A percentile compares a stretch with the other conserved stretches of the same genome.
phyloP scores from a whole-genome alignment of 2,113 vertebrate species.

The Natator depressus region DNA sequence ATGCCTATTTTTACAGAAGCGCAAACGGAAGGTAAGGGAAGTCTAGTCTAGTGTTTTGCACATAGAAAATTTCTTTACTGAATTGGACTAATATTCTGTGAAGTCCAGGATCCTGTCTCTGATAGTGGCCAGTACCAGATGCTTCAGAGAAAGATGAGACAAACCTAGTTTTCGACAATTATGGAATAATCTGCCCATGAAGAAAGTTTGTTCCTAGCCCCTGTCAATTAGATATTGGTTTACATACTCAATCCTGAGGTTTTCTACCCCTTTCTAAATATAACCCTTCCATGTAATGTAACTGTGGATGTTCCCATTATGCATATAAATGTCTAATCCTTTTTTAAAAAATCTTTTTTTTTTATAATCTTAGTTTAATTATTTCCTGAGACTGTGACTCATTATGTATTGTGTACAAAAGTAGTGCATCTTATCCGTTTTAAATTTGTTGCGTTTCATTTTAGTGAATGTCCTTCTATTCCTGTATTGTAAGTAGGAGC shows the following conservation, averaged over 20 bases:
- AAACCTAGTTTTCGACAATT: neutral
- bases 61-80: neutral
- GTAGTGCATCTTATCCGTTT: neutral
- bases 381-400: neutral
- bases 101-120: slow-evolving; percentile 3
- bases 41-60: neutral
- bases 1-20: neutral
- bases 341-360: neutral
- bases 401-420: neutral
- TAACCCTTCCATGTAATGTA: neutral
- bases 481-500: neutral
- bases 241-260: neutral
- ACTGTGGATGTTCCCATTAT: neutral
- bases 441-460: neutral
- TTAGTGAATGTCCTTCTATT: neutral
- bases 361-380: neutral
- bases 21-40: neutral
- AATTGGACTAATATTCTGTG: neutral
- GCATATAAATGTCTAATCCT: neutral
- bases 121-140: neutral
- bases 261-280: neutral
- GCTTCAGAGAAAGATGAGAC: neutral
- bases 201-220: neutral
- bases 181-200: neutral
- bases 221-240: neutral